phyloP scores from a whole-genome alignment of 1,140 invertebrate genomes.

The Zaprionus kolodkinae region DNA sequence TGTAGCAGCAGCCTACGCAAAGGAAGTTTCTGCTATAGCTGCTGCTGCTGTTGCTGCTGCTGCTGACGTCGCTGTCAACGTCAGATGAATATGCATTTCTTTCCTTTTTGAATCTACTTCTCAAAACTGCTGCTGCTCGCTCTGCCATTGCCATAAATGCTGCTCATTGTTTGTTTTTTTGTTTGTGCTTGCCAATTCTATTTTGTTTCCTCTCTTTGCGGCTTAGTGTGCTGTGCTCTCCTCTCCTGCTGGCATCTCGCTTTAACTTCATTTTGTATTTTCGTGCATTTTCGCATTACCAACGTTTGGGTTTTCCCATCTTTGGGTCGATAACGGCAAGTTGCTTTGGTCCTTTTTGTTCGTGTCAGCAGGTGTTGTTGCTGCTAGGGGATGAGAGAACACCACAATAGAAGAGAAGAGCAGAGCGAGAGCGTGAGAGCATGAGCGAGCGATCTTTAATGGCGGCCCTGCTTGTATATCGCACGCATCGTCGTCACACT shows the following conservation, averaged over 20 bases:
- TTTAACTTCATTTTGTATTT: conserved; percentile 6
- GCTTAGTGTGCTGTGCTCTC: not conserved
- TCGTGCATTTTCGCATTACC: conserved; percentile 17
- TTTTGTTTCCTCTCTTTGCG: not conserved
- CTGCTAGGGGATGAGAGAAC: conserved; percentile 25
- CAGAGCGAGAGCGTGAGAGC: conserved; percentile 9
- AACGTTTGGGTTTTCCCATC: conserved; percentile 24
- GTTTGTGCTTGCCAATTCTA: conserved; percentile 22
- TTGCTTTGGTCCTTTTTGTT: conserved; percentile 35
- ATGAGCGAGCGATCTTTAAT: conserved; percentile 17
- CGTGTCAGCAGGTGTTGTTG: conserved; percentile 35
- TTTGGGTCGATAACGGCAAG: conserved; percentile 36
- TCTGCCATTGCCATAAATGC: not conserved
- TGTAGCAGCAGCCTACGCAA: not conserved
- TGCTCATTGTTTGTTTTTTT: conserved; percentile 8
- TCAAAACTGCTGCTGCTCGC: not conserved
- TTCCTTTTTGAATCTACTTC: not conserved
- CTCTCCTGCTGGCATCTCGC: conserved; percentile 18
- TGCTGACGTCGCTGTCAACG: conserved; percentile 15
- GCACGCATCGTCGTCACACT: not conserved
- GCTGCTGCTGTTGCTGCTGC: not conserved
- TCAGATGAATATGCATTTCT: conserved; percentile 1
- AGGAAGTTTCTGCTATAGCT: conserved; percentile 6
- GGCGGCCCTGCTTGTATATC: not conserved
- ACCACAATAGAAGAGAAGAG: not conserved